These are phyloP conservation scores for Drosophila sulfurigaster DNA, from an alignment of 1,140 invertebrate species.

Conservation along the genomic window DNA sequence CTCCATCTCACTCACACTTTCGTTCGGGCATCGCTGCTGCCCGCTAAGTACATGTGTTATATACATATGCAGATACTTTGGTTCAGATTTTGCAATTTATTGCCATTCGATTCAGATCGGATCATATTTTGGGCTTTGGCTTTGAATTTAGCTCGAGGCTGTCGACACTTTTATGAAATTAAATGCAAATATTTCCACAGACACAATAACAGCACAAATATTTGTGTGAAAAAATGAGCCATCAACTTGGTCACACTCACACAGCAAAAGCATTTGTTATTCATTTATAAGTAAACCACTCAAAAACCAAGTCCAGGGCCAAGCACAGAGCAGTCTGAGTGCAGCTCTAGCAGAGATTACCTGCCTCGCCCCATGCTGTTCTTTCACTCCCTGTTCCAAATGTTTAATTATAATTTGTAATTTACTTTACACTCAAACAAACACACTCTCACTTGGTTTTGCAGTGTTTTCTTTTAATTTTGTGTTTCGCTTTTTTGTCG, in stretches of 20 bases:
- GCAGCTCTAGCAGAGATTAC: slow-evolving; percentile 13
- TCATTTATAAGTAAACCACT: slow-evolving; percentile 2
- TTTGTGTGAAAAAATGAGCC: slow-evolving; percentile 60
- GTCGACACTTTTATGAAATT: slow-evolving; percentile 62
- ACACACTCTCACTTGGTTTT: slow-evolving; percentile 15
- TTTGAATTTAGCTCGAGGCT: slow-evolving; percentile 17
- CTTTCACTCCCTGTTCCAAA: background rate
- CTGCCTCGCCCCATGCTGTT: background rate
- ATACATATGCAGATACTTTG: slow-evolving; percentile 17
- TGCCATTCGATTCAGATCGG: slow-evolving; percentile 22
- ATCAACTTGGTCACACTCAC: slow-evolving; percentile 21
- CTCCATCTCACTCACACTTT: too few species aligned
- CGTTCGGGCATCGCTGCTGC: background rate
- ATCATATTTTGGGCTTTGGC: slow-evolving; percentile 14
- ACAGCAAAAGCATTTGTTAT: background rate
- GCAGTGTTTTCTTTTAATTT: slow-evolving; percentile 76
- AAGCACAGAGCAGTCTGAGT: slow-evolving; percentile 31
- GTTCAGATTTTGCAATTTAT: slow-evolving; percentile 36
- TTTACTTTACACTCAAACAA: slow-evolving; percentile 27
- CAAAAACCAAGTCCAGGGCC: slow-evolving; percentile 23
- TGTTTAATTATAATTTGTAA: slow-evolving; percentile 50
- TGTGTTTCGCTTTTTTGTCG: slow-evolving; percentile 20
- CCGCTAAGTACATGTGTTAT: slow-evolving; percentile 45
- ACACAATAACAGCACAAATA: slow-evolving; percentile 59
- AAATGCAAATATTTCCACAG: slow-evolving; percentile 71